phyloP scores from a whole-genome alignment of 2,113 vertebrate species.

The Carassius carassius region DNA sequence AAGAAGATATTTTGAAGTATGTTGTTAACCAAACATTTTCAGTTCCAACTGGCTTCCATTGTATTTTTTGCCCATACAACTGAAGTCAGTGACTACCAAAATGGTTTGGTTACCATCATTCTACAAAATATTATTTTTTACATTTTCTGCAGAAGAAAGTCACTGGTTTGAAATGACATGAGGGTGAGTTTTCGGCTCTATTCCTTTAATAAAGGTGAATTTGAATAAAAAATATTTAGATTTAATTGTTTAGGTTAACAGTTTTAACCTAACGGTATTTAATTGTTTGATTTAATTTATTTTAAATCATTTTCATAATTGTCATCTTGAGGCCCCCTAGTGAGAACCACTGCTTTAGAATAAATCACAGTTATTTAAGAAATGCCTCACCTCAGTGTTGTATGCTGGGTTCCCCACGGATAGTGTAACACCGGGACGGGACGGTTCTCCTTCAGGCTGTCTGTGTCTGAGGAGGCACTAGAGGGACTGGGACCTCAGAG shows the following conservation, averaged over 20 bases:
- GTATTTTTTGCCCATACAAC: background rate
- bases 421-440: slow-evolving; percentile 53
- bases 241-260: background rate
- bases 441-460: slow-evolving; percentile 67
- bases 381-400: slow-evolving; percentile 40
- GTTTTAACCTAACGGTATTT: background rate
- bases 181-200: background rate
- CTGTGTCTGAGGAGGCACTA: slow-evolving; percentile 58
- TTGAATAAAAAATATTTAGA: background rate
- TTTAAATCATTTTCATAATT: background rate
- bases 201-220: background rate
- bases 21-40: background rate
- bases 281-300: background rate
- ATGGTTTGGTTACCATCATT: background rate
- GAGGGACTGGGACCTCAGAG: slow-evolving; percentile 72
- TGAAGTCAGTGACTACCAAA: background rate
- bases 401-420: slow-evolving; percentile 15
- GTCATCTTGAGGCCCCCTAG: background rate
- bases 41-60: background rate
- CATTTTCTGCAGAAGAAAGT: background rate
- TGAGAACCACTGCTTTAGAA: background rate
- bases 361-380: background rate
- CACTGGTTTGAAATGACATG: background rate
- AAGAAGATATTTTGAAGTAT: background rate
- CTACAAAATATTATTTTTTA: background rate